phyloP scores from a whole-genome alignment of 2,888 invertebrate genomes.

The Limnephilus marmoratus region DNA sequence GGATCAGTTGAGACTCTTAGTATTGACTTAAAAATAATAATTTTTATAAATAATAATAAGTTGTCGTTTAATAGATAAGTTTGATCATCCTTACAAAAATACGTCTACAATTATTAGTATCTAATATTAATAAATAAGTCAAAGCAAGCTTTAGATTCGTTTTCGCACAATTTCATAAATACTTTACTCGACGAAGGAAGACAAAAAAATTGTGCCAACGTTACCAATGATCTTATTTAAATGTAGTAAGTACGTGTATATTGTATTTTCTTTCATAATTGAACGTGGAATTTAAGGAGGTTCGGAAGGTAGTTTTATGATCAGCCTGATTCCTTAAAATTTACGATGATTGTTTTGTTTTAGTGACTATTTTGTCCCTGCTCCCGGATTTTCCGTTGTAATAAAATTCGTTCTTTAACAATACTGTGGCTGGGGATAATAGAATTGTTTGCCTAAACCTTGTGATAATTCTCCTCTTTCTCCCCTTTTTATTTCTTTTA shows the following conservation, averaged over 20 bases:
- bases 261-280: not conserved
- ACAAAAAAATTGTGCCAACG: not conserved
- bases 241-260: not conserved
- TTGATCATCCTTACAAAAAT: not conserved
- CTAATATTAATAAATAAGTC: not conserved
- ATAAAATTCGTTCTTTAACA: not conserved
- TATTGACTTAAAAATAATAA: no score
- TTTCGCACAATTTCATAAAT: not conserved
- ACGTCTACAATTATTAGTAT: not conserved
- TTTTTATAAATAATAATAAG: no score
- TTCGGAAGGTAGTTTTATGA: not conserved
- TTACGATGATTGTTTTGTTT: constrained; percentile 38
- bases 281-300: not conserved
- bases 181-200: not conserved
- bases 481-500: no score
- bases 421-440: not conserved
- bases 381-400: not conserved
- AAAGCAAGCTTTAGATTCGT: not conserved
- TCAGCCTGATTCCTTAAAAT: constrained; percentile 28
- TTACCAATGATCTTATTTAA: not conserved
- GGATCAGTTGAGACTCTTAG: no score
- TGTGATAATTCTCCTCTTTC: no score
- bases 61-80: not conserved
- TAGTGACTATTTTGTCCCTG: constrained; percentile 8
- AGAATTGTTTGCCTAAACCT: not conserved